Base-by-base conservation (phyloP, 2,888 invertebrate species). In the Spodoptera exigua region DNA sequence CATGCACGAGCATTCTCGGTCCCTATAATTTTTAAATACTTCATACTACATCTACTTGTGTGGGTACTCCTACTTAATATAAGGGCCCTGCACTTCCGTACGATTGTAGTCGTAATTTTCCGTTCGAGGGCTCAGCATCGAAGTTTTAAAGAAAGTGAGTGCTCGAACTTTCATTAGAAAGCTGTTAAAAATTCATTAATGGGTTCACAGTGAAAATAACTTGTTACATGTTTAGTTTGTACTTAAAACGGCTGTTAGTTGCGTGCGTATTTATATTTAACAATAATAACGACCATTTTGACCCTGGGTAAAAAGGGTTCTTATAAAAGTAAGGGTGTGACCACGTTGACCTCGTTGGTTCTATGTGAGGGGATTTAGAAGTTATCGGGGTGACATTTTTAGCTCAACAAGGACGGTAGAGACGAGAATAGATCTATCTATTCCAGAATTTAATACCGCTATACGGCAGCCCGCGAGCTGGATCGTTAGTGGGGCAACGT, bases 361-460 rank as follows among this genome's bases (percentile, higher is more conserved):
- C 43, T 40, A 67, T 49, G 37, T 57, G 69, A n/a, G 53, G 39
- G 14, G 55, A 40, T 34, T 32, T 13, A 36, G 27, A 32, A 45
- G 16, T 32, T 17, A 46, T 34, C 43, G 41, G 44, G 39, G 27
- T 41, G 58, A 60, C 52, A 65, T 54, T 67, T 57, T 44, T 59
- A 62, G 70, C 56, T 49, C 46, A 61, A 65, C 65, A 68, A 58
- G 67, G 67, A 73, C 67, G 5, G 60, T 14, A 14, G 39, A 37
- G 56, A 62, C 62, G 35, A 67, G 68, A 69, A 74, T 76, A 76
- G 68, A 58, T 51, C 3, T 46, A 51, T 40, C 37, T 61, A 53
- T 62, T 68, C 71, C 70, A 71, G 76, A 67, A 52, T 67, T 68
- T 49, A 60, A 48, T 67, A 48, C 51, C 62, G 70, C 21, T 66